Evolutionary conservation across 1,140 invertebrate genomes (phyloP).

Genomic region (Centruroides vittatus): DNA sequence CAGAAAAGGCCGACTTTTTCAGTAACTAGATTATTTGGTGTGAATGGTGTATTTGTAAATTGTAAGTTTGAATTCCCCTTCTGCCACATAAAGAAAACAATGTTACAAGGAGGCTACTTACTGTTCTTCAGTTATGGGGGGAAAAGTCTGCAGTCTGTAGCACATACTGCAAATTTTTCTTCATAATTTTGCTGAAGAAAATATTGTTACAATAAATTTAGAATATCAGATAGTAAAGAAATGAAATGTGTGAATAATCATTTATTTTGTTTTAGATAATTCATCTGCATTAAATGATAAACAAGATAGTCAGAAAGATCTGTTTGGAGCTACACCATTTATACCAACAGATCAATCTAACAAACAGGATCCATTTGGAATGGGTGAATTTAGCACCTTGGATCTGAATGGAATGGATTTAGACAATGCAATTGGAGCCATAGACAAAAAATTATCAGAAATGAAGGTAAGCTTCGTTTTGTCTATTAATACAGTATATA

Average conservation of each 20-base stretch:
- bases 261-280: slow-evolving; percentile 15
- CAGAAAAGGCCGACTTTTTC: too few species aligned
- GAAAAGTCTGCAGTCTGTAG: too few species aligned
- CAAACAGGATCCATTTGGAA: slow-evolving; percentile 52
- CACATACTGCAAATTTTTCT: too few species aligned
- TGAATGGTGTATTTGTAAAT: too few species aligned
- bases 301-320: slow-evolving; percentile 28
- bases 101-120: too few species aligned
- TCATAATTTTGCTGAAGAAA: too few species aligned
- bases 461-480: slow-evolving; percentile 16
- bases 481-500: background rate
- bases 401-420: slow-evolving; percentile 6
- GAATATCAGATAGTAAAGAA: too few species aligned
- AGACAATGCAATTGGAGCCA: slow-evolving; percentile 17
- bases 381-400: slow-evolving; percentile 32
- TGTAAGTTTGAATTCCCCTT: too few species aligned
- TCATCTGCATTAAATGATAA: background rate
- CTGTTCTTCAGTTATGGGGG: too few species aligned
- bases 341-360: slow-evolving; percentile 28
- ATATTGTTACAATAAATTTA: too few species aligned
- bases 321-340: slow-evolving; percentile 52
- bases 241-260: background rate
- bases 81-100: too few species aligned
- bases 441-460: slow-evolving; percentile 19
- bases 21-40: too few species aligned